Evolutionary conservation across 2,113 vertebrate genomes (phyloP), one percentile per base, ranked within the genome.

Genomic region (Burhinus bistriatus): DNA sequence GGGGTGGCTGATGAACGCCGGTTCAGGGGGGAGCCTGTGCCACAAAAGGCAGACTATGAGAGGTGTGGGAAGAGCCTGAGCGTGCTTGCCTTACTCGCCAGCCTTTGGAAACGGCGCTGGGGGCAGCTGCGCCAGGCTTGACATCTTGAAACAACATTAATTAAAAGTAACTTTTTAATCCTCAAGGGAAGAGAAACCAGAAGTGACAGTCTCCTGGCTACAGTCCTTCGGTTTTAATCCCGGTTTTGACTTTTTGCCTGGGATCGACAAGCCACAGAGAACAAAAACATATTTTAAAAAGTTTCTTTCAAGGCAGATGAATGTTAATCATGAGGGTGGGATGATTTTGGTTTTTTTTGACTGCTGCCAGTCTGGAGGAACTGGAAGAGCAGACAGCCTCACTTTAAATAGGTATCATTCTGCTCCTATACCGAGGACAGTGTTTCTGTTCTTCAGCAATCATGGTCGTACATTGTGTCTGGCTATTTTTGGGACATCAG

Each of bases 201-300:
- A 83, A 93, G 82, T 84, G 92, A 97, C 93, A 95, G 93, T 80
- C 84, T 94, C 90, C 82, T 95, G 94, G 91, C 90, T 93, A 30
- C 90, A 77, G 85, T 58, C 70, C 49, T 93, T 78, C 1, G 1
- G 19, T 76, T 95, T 95, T 94, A 97, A 97, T 96, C 88, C 80
- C 57, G 44, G 72, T 83, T 97, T 93, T 97, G 92, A 95, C 84
- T 95, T 96, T 95, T 93, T 97, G 92, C 90, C 21, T 76, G 57
- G 83, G 72, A 94, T 84, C 11, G 7, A 83, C 83, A 94, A 88
- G 84, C 73, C 78, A 20, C 94, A 93, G 72, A 94, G 88, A 97
- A 93, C 89, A 97, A 96, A 97, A 95, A 72, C 90, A 88, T 87
- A 72, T 89, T 96, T 96, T 58, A 3, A 45, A 82, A 97, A 72